Conservation (phyloP, 1,140 invertebrate genomes). For the Drosophila repletoides region DNA sequence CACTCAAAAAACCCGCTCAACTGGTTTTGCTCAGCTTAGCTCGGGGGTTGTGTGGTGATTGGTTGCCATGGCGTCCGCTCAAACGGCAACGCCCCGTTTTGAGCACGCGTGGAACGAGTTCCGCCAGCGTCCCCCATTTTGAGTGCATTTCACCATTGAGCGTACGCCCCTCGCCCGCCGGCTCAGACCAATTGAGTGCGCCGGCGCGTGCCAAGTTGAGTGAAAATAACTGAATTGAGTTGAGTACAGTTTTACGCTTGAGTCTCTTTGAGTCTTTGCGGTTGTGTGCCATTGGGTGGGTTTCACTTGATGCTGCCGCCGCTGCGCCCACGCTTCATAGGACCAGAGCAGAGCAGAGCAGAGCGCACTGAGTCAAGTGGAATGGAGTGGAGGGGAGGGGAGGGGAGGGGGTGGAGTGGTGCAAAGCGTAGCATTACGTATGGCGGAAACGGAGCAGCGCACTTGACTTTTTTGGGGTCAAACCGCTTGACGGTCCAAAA, state of each 20-base stretch:
- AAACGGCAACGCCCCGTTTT: slow-evolving; percentile 50
- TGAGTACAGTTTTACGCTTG: slow-evolving; percentile 5
- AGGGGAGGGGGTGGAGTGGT: background rate
- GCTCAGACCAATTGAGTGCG: slow-evolving; percentile 66
- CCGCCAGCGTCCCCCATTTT: slow-evolving; percentile 59
- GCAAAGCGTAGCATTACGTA: background rate
- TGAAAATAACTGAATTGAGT: slow-evolving; percentile 1
- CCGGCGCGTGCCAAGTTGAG: slow-evolving; percentile 68
- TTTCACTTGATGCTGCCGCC: slow-evolving; percentile 1
- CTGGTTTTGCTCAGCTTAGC: slow-evolving; percentile 61
- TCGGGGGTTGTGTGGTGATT: slow-evolving; percentile 65
- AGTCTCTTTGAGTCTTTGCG: slow-evolving; percentile 11
- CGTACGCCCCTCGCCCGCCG: background rate
- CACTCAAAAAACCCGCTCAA: slow-evolving; percentile 62
- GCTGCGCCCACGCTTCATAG: slow-evolving; percentile 16
- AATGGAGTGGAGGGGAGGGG: slow-evolving; percentile 5
- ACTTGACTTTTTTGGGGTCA: slow-evolving; percentile 79
- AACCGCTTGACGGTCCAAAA: slow-evolving; percentile 58
- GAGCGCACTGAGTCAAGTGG: slow-evolving; percentile 1
- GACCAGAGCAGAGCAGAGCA: slow-evolving; percentile 3
- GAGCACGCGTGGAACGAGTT: slow-evolving; percentile 50
- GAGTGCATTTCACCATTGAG: slow-evolving; percentile 51
- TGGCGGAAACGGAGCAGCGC: slow-evolving; percentile 26
- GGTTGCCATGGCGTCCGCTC: slow-evolving; percentile 55
- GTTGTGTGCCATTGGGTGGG: slow-evolving; percentile 37